Conservation (phyloP, 2,888 invertebrate genomes). For the Ochropleura leucogaster region DNA sequence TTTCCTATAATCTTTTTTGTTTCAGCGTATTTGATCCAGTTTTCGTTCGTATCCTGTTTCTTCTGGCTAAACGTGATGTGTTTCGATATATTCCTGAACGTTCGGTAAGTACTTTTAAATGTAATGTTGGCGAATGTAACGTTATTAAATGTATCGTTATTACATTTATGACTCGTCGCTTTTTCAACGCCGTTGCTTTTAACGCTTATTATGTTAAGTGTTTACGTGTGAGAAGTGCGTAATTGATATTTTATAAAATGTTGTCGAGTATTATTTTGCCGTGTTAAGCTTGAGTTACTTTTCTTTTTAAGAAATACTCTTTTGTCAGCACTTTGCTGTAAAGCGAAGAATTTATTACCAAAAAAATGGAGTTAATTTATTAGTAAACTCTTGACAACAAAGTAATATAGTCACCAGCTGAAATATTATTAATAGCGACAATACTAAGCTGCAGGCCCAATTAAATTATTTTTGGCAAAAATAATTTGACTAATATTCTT, state of each 20-base stretch:
- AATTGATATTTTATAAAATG: slow-evolving; percentile 29
- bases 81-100: slow-evolving; percentile 91
- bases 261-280: slow-evolving; percentile 21
- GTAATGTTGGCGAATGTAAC: slow-evolving; percentile 38
- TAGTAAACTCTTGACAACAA: not conserved
- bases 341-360: not conserved
- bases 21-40: slow-evolving; percentile 92
- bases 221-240: slow-evolving; percentile 54
- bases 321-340: not conserved
- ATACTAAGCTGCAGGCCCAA: too few species aligned
- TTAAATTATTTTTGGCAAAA: too few species aligned
- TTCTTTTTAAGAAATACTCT: not conserved
- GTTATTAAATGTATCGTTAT: slow-evolving; percentile 55
- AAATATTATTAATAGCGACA: too few species aligned
- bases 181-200: slow-evolving; percentile 41
- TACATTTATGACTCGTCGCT: slow-evolving; percentile 52
- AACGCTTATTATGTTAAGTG: slow-evolving; percentile 53
- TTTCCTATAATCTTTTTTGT: slow-evolving; percentile 68
- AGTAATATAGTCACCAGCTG: too few species aligned
- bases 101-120: slow-evolving; percentile 82
- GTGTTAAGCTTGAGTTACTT: slow-evolving; percentile 4
- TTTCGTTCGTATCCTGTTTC: slow-evolving; percentile 92
- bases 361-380: not conserved
- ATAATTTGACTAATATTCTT: too few species aligned
- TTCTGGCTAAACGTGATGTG: slow-evolving; percentile 93